A percentile compares a stretch with the other conserved stretches of the same genome.
These are phyloP conservation scores for Phalloptychus januarius DNA, from an alignment of 2,797 vertebrate genomes.

Conservation along the genomic window DNA sequence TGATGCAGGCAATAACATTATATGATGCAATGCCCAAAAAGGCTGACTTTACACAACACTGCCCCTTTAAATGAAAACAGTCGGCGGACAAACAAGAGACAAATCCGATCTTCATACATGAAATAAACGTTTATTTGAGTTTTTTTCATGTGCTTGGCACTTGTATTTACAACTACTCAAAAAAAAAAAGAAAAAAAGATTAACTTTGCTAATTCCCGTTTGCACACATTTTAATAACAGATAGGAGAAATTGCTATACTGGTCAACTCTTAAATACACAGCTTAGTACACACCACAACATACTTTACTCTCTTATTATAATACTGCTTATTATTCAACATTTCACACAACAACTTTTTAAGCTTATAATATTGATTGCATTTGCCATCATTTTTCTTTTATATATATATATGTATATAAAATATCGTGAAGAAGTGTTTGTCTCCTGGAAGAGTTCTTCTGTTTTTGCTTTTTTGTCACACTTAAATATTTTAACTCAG, in stretches of 20 bases:
- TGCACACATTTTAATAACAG: slow-evolving; percentile 76
- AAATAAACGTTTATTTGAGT: slow-evolving; percentile 92
- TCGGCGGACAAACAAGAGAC: slow-evolving; percentile 3
- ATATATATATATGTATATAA: neutral
- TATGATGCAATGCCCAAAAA: no score
- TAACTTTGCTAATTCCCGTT: slow-evolving; percentile 79
- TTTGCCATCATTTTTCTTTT: slow-evolving; percentile 73
- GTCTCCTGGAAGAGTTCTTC: neutral
- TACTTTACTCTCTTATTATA: slow-evolving; percentile 87
- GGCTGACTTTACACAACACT: no score
- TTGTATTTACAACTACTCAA: slow-evolving; percentile 86
- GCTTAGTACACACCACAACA: slow-evolving; percentile 97
- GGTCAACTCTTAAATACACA: slow-evolving; percentile 97
- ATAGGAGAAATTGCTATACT: slow-evolving; percentile 89
- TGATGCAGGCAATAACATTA: no score
- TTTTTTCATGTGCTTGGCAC: slow-evolving; percentile 94
- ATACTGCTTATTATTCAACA: slow-evolving; percentile 83
- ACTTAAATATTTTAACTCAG: neutral
- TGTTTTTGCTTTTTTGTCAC: neutral
- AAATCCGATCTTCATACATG: slow-evolving; percentile 68
- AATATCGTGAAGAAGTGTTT: neutral
- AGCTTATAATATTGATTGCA: slow-evolving; percentile 83
- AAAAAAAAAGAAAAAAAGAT: slow-evolving; percentile 64
- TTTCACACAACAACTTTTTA: slow-evolving; percentile 90
- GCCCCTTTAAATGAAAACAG: neutral